phyloP scores from a whole-genome alignment of 2,888 invertebrate genomes.

The Eristalis arbustorum region DNA sequence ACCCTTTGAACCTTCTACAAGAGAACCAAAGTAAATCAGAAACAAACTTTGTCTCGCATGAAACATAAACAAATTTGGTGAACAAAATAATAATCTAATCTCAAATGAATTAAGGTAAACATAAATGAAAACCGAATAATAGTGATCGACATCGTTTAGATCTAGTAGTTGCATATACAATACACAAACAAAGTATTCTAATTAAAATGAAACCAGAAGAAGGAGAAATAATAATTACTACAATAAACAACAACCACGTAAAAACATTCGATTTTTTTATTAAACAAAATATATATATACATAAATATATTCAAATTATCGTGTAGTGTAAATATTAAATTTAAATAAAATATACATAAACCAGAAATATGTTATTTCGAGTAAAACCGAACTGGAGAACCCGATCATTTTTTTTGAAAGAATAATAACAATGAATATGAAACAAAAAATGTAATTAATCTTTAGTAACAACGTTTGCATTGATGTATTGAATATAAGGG shows the following conservation, averaged over 20 bases:
- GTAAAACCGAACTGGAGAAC: conserved; percentile 19
- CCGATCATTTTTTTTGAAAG: conserved; percentile 25
- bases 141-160: conserved; percentile 63
- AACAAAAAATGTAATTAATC: conserved; percentile 7
- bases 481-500: conserved; percentile 59
- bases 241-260: conserved; percentile 34
- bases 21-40: neutral
- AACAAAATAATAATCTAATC: neutral
- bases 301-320: conserved; percentile 65
- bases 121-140: neutral
- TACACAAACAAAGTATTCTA: conserved; percentile 45
- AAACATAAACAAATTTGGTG: conserved; percentile 22
- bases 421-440: neutral
- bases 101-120: conserved; percentile 8
- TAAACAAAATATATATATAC: conserved; percentile 38
- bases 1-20: neutral
- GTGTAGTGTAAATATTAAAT: conserved; percentile 65
- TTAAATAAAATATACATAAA: conserved; percentile 51
- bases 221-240: conserved; percentile 2
- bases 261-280: conserved; percentile 59
- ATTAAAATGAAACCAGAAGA: conserved; percentile 22
- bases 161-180: conserved; percentile 65
- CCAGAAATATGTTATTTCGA: conserved; percentile 29
- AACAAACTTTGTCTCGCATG: conserved; percentile 32
- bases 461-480: conserved; percentile 39